phyloP scores from a whole-genome alignment of 2,888 invertebrate genomes.

The Drosophila mimica region DNA sequence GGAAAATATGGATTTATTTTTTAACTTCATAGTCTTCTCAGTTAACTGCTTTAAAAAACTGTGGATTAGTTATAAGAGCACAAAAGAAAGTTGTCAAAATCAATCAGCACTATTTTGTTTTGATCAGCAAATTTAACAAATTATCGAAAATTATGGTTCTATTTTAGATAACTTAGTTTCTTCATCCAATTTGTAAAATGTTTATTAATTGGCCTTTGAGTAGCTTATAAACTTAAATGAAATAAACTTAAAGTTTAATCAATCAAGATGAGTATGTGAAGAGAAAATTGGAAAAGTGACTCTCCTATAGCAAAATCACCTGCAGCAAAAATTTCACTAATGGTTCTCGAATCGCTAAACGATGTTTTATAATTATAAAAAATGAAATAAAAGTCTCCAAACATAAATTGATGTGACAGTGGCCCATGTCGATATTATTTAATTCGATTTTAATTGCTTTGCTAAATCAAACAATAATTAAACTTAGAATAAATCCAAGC shows the following conservation, averaged over 20 bases:
- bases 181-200: background rate
- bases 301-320: background rate
- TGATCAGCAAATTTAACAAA: background rate
- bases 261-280: background rate
- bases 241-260: too few relatives aligned
- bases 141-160: background rate
- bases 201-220: background rate
- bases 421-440: background rate
- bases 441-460: conserved; percentile 1
- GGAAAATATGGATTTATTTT: background rate
- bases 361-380: background rate
- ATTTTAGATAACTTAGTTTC: background rate
- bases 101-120: background rate
- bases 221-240: background rate
- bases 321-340: background rate
- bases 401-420: background rate
- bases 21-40: background rate
- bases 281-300: background rate
- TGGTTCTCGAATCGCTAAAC: background rate
- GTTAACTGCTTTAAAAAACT: background rate
- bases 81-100: background rate
- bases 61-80: background rate
- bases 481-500: conserved; percentile 4
- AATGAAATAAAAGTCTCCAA: background rate
- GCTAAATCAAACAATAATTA: conserved; percentile 24